phyloP scores from a whole-genome alignment of 2,113 vertebrate genomes.

The Zosterops borbonicus region DNA sequence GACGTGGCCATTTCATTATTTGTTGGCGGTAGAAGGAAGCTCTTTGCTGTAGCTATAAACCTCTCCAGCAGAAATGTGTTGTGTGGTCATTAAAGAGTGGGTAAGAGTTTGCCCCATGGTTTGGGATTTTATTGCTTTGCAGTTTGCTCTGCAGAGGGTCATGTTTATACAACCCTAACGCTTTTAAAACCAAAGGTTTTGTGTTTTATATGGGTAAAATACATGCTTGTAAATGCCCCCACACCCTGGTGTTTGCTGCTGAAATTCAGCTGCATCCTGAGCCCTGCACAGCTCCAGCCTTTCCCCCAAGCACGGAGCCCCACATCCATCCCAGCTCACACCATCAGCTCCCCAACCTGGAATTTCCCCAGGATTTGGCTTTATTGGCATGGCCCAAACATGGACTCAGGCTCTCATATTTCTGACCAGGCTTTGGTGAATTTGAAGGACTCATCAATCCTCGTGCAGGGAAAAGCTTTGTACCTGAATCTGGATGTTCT shows the following conservation, averaged over 20 bases:
- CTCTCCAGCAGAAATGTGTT: background rate
- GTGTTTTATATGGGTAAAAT: background rate
- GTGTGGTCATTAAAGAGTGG: background rate
- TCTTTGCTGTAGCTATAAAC: background rate
- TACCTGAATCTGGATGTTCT: accelerated
- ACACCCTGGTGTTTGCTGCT: background rate
- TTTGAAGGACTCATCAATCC: background rate
- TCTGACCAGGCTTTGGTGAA: background rate
- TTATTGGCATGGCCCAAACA: background rate
- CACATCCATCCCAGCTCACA: accelerated
- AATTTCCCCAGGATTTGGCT: background rate
- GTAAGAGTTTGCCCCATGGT: background rate
- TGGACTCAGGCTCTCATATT: accelerated
- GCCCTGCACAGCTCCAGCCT: background rate
- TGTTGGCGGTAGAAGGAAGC: background rate
- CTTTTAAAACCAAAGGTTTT: constrained; percentile 8
- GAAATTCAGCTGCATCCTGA: background rate
- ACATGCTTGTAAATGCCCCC: background rate
- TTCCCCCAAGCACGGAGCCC: background rate
- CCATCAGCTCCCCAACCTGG: accelerated
- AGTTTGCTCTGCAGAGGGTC: background rate
- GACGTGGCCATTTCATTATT: background rate
- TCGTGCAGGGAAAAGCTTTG: background rate
- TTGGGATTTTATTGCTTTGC: background rate
- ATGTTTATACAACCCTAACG: background rate